These are phyloP conservation scores for Rhizoglyphus robini DNA, from an alignment of 1,140 invertebrate species.

Conservation along the genomic window DNA sequence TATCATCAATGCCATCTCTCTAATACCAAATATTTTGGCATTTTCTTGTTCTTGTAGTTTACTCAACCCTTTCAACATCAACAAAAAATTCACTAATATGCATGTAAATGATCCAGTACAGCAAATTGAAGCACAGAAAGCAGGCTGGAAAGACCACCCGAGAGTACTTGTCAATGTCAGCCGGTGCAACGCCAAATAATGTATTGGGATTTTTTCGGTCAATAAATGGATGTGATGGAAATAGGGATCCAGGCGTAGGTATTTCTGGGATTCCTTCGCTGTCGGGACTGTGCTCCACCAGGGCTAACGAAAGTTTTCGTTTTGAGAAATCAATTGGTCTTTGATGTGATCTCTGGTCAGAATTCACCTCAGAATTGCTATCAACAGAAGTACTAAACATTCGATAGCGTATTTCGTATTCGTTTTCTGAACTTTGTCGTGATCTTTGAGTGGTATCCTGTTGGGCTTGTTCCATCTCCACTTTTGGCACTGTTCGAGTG, in stretches of 20 bases:
- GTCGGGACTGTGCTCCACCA: background rate
- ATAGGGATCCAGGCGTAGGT: background rate
- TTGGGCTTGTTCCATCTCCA: too few relatives aligned
- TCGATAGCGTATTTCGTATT: background rate
- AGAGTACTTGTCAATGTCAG: constrained; percentile 91
- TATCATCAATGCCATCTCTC: too few relatives aligned
- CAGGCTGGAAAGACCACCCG: constrained; percentile 88
- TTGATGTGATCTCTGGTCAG: too few relatives aligned
- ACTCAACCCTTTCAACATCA: too few relatives aligned
- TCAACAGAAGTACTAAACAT: constrained; percentile 13
- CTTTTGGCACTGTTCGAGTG: too few relatives aligned
- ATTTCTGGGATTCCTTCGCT: background rate
- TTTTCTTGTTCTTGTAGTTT: too few relatives aligned
- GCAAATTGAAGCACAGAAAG: constrained; percentile 92
- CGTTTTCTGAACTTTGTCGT: background rate
- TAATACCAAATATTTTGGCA: too few relatives aligned
- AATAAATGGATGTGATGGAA: background rate
- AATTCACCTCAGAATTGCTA: too few relatives aligned
- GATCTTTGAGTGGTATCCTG: too few relatives aligned
- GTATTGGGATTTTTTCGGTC: constrained; percentile 62
- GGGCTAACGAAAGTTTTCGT: background rate
- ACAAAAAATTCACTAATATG: constrained; percentile 80
- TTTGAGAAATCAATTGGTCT: background rate
- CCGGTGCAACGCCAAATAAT: constrained; percentile 72
- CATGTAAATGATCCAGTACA: constrained; percentile 95